Conservation (phyloP, 2,888 invertebrate species). For the Tipula unca region DNA sequence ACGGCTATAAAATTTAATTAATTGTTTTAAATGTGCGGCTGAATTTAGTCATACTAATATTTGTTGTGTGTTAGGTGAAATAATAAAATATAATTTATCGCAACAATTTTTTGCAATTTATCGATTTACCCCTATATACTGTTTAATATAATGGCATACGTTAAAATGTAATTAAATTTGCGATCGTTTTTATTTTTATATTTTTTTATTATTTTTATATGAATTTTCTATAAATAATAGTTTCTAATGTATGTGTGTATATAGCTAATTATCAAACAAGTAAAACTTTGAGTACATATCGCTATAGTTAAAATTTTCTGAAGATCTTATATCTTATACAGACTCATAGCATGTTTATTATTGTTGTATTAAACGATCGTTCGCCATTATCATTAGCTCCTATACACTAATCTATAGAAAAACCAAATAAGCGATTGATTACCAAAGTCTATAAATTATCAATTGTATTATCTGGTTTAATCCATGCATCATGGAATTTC, state of each 20-base stretch:
- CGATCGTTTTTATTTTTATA: background rate
- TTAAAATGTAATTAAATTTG: background rate
- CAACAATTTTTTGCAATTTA: background rate
- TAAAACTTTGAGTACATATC: background rate
- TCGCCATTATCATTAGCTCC: too few relatives aligned
- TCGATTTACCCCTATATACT: background rate
- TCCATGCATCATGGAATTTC: too few relatives aligned
- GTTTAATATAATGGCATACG: background rate
- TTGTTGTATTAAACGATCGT: too few relatives aligned
- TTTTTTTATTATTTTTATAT: background rate
- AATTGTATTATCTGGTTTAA: too few relatives aligned
- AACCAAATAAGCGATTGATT: too few relatives aligned
- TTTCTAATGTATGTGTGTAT: background rate
- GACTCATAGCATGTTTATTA: too few relatives aligned
- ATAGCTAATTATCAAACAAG: background rate
- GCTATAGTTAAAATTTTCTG: too few relatives aligned
- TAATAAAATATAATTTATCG: constrained; percentile 4
- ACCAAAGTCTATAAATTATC: too few relatives aligned
- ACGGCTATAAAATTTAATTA: constrained; percentile 8
- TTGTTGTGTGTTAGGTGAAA: background rate
- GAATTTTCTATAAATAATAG: background rate
- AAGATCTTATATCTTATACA: too few relatives aligned
- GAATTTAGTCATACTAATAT: background rate
- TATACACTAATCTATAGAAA: too few relatives aligned
- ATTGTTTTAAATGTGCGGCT: background rate